Percentiles rank a stretch among this genome's conserved stretches.
Conservation (phyloP, 2,888 invertebrate genomes). For the Chalcis sispes region DNA sequence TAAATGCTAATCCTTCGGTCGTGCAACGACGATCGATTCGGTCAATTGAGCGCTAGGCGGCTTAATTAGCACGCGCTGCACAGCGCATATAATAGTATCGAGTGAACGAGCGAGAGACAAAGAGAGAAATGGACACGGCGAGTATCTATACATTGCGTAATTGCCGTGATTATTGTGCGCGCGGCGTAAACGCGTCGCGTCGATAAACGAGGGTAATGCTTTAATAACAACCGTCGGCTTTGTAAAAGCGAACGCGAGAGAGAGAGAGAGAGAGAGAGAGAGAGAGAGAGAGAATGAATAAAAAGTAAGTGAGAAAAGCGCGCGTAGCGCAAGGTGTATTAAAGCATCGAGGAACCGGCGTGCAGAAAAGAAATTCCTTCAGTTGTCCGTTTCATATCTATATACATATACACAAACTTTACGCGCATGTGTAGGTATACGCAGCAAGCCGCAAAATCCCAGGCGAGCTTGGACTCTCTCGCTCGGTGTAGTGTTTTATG, state of each 20-base stretch:
- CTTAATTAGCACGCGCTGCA: slow-evolving; percentile 36
- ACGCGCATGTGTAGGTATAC: background rate
- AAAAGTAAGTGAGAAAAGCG: background rate
- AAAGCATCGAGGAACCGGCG: no score
- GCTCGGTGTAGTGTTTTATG: slow-evolving; percentile 44
- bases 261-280: background rate
- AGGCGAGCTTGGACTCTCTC: no score
- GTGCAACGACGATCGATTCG: slow-evolving; percentile 8
- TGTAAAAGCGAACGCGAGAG: background rate
- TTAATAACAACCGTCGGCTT: slow-evolving; percentile 33
- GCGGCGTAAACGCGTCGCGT: slow-evolving; percentile 27
- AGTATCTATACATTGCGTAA: slow-evolving; percentile 46
- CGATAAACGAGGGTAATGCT: slow-evolving; percentile 51
- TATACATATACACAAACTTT: background rate
- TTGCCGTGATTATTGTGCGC: slow-evolving; percentile 47
- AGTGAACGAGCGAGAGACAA: no score
- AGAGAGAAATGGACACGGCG: no score
- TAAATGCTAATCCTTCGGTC: slow-evolving; percentile 8
- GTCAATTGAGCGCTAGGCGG: slow-evolving; percentile 30
- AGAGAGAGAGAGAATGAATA: background rate
- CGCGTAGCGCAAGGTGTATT: background rate
- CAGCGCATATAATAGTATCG: background rate
- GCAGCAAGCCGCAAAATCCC: slow-evolving; percentile 29
- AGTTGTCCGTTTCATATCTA: background rate
- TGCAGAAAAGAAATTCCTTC: slow-evolving; percentile 40